Evolutionary conservation across 2,113 vertebrate genomes (phyloP).

Genomic region (Meriones unguiculatus): DNA sequence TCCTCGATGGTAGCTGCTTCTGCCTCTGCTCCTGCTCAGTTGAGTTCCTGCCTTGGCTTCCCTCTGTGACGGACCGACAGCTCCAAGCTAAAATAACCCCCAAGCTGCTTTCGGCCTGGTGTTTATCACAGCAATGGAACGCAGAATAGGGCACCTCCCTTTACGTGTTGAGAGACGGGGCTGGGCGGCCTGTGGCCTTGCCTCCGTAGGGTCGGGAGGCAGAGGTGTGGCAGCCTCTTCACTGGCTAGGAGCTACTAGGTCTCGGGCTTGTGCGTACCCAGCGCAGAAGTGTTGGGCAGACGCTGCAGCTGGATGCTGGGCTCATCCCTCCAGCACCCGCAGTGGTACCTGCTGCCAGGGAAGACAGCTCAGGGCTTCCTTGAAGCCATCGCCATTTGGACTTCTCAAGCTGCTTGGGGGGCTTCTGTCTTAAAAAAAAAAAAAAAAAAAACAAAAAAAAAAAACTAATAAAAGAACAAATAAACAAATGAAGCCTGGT

Average conservation of each 20-base stretch:
- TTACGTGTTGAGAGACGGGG: background rate
- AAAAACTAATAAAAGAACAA: no score
- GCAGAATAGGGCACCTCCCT: background rate
- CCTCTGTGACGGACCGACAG: background rate
- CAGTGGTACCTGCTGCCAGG: no score
- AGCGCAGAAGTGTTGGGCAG: background rate
- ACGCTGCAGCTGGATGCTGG: accelerated
- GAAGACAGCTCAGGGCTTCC: background rate
- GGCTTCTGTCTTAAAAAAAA: background rate
- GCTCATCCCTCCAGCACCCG: no score
- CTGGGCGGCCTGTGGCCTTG: background rate
- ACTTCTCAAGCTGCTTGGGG: background rate
- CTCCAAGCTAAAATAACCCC: background rate
- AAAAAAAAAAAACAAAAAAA: no score
- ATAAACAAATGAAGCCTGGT: no score
- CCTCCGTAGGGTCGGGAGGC: background rate
- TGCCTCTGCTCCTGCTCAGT: background rate
- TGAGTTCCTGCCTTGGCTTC: background rate
- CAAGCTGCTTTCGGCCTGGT: background rate
- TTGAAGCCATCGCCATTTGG: background rate
- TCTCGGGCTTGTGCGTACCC: accelerated
- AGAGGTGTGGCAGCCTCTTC: background rate
- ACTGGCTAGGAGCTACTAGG: accelerated
- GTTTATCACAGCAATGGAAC: background rate
- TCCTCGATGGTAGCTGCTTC: background rate